These are phyloP conservation scores for Drosophila nannoptera DNA, from an alignment of 1,140 invertebrate species.

Conservation along the genomic window DNA sequence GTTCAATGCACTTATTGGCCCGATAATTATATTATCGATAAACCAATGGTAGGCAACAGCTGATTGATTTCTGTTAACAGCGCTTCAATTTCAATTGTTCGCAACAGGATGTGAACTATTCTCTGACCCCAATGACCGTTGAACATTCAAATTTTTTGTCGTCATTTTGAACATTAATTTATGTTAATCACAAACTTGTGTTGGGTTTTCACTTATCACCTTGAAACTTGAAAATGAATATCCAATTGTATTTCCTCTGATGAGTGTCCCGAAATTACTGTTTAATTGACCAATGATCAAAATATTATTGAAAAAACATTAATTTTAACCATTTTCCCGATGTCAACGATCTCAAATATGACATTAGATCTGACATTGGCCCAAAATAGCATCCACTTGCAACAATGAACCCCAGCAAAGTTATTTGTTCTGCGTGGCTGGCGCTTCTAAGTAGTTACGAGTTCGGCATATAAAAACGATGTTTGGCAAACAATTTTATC, in stretches of 20 bases:
- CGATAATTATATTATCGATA: constrained; percentile 1
- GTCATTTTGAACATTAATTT: not conserved
- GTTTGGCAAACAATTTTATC: constrained; percentile 29
- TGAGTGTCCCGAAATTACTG: constrained; percentile 40
- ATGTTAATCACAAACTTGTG: constrained; percentile 18
- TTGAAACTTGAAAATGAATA: constrained; percentile 35
- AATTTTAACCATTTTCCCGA: constrained; percentile 50
- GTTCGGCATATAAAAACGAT: constrained; percentile 59
- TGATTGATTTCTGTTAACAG: constrained; percentile 2
- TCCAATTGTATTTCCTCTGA: constrained; percentile 32
- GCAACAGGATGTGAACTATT: too few species aligned
- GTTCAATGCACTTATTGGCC: not conserved
- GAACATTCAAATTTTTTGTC: not conserved
- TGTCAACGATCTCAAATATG: constrained; percentile 68
- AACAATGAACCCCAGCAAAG: constrained; percentile 66
- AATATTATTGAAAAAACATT: constrained; percentile 32
- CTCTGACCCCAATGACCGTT: constrained; percentile 7
- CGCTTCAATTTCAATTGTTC: not conserved
- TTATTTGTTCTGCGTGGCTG: constrained; percentile 73
- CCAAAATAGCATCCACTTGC: constrained; percentile 60
- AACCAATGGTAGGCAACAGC: not conserved
- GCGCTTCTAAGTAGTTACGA: constrained; percentile 50
- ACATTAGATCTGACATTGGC: constrained; percentile 70
- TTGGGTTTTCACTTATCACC: constrained; percentile 6
- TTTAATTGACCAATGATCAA: constrained; percentile 57